phyloP scores from a whole-genome alignment of 2,797 vertebrate genomes.

The Helicolenus hilgendorfi region DNA sequence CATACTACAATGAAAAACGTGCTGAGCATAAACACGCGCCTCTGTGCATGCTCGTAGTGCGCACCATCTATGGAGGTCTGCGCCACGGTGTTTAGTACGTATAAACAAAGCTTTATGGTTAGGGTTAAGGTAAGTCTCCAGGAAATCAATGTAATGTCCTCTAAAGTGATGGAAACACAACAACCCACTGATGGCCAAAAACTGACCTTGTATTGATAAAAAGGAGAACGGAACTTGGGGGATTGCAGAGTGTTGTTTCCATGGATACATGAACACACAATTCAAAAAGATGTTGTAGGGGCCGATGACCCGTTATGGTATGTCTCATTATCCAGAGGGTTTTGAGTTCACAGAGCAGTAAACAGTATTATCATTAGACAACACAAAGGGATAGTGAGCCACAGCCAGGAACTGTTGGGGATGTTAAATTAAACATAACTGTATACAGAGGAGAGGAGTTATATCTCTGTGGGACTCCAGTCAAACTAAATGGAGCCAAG shows the following conservation, averaged over 20 bases:
- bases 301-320: slow-evolving; percentile 19
- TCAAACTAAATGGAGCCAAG: slow-evolving; percentile 19
- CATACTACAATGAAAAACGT: too few relatives aligned
- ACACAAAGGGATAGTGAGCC: slow-evolving; percentile 6
- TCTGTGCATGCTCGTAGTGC: too few relatives aligned
- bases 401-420: neutral
- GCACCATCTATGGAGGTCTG: too few relatives aligned
- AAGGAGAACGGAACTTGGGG: neutral
- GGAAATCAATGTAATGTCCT: too few relatives aligned
- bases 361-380: slow-evolving; percentile 28
- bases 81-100: too few relatives aligned
- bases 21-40: too few relatives aligned
- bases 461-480: neutral
- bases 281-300: neutral
- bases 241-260: slow-evolving; percentile 37
- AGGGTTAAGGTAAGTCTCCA: too few relatives aligned
- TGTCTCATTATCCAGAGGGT: slow-evolving; percentile 35
- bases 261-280: slow-evolving; percentile 51
- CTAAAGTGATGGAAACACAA: neutral
- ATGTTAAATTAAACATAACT: neutral
- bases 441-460: neutral
- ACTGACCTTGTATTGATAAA: neutral
- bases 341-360: slow-evolving; percentile 31
- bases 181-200: neutral
- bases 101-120: too few relatives aligned